These are phyloP conservation scores for Pharmacophagus antenor DNA, from an alignment of 2,888 invertebrate species.

Conservation along the genomic window DNA sequence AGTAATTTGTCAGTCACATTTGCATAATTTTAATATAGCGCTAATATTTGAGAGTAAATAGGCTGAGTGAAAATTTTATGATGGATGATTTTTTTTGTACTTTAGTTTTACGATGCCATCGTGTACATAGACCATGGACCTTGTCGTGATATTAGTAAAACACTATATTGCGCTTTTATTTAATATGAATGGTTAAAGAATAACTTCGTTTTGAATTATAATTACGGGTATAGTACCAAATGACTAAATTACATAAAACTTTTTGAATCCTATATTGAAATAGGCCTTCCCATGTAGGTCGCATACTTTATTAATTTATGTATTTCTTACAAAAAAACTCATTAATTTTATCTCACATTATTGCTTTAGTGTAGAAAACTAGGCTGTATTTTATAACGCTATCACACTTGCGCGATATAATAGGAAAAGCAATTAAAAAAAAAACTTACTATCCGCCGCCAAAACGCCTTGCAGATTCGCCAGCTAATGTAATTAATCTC, in stretches of 20 bases:
- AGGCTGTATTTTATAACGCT: not conserved
- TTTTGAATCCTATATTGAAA: too few species aligned
- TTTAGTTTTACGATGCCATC: not conserved
- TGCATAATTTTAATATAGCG: conserved; percentile 18
- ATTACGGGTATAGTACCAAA: too few species aligned
- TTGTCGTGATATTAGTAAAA: not conserved
- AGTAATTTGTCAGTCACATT: conserved; percentile 20
- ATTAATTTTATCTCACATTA: too few species aligned
- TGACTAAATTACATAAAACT: too few species aligned
- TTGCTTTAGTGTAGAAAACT: too few species aligned
- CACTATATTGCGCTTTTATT: too few species aligned
- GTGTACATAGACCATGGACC: not conserved
- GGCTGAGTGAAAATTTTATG: not conserved
- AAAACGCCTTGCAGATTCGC: not conserved
- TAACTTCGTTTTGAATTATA: too few species aligned
- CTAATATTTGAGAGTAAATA: not conserved
- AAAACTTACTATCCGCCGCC: not conserved
- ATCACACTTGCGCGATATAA: not conserved
- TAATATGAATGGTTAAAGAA: not conserved
- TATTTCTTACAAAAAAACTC: too few species aligned
- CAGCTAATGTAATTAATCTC: conserved; percentile 24
- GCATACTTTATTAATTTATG: too few species aligned
- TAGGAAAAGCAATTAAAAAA: not conserved
- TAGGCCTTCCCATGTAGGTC: too few species aligned
- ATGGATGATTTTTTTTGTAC: not conserved